Conservation (phyloP, 2,113 vertebrate genomes). For the Drymodes brunneopygia region DNA sequence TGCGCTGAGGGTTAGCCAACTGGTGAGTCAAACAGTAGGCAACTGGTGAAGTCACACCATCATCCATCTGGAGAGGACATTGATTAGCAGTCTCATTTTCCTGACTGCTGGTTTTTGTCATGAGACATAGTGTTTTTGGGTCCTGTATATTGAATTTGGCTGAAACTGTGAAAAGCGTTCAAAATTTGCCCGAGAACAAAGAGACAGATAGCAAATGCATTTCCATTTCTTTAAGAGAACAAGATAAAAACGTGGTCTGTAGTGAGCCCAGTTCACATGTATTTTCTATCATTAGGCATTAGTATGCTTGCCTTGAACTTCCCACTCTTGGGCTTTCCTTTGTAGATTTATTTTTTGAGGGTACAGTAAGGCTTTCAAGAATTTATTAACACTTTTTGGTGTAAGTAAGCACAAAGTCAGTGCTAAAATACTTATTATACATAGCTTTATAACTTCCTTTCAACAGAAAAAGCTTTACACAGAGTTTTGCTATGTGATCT, state of each 20-base stretch:
- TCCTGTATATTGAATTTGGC: not conserved
- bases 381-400: not conserved
- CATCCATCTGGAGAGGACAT: not conserved
- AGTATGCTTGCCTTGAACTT: not conserved
- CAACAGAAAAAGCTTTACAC: not conserved
- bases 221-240: not conserved
- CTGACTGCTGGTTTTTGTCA: accelerated
- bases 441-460: not conserved
- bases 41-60: accelerated
- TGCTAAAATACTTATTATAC: not conserved
- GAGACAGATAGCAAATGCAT: not conserved
- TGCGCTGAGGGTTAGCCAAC: not conserved
- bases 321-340: not conserved
- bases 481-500: not conserved
- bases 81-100: not conserved
- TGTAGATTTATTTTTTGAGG: not conserved
- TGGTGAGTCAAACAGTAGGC: not conserved
- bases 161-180: not conserved
- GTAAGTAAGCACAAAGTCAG: not conserved
- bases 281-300: not conserved
- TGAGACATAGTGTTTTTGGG: accelerated
- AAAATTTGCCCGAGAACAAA: not conserved
- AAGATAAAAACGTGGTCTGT: accelerated
- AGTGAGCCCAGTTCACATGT: not conserved
- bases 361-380: not conserved